Percentiles rank a stretch among this genome's conserved stretches.
Conservation (phyloP, 2,113 vertebrate species). For the Dolichallabes microphthalmus region DNA sequence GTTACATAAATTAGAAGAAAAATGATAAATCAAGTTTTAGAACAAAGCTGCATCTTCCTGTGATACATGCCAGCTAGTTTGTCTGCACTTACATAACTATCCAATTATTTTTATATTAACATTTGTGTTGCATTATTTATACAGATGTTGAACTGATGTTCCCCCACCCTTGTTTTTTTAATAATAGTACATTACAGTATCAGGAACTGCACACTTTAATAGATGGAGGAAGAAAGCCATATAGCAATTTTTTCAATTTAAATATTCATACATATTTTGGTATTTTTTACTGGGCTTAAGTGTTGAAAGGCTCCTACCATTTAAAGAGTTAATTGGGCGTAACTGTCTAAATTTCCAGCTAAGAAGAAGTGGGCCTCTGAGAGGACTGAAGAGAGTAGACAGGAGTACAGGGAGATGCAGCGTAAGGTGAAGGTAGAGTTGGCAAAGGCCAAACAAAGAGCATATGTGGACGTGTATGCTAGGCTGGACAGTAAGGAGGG, state of each 20-base stretch:
- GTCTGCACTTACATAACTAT: neutral
- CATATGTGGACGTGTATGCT: too few relatives aligned
- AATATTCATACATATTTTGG: neutral
- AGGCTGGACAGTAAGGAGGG: too few relatives aligned
- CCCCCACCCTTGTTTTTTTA: neutral
- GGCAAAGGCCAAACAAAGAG: too few relatives aligned
- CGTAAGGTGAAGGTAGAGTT: too few relatives aligned
- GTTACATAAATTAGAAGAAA: neutral
- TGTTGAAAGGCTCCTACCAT: neutral
- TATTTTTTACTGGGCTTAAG: neutral
- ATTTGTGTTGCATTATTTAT: neutral
- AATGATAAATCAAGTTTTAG: neutral
- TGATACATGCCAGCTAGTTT: neutral
- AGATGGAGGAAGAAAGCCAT: neutral
- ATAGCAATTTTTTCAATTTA: neutral
- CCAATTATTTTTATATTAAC: neutral
- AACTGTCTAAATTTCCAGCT: neutral
- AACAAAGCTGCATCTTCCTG: neutral
- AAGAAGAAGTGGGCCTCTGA: too few relatives aligned
- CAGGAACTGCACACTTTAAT: neutral
- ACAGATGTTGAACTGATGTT: neutral
- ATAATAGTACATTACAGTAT: neutral
- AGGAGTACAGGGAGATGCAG: too few relatives aligned
- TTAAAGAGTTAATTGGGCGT: neutral
- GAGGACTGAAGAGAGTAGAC: too few relatives aligned